Percentiles rank a stretch among this genome's conserved stretches.
phyloP scores from a whole-genome alignment of 2,113 vertebrate species.

The Hyperopisus bebe region DNA sequence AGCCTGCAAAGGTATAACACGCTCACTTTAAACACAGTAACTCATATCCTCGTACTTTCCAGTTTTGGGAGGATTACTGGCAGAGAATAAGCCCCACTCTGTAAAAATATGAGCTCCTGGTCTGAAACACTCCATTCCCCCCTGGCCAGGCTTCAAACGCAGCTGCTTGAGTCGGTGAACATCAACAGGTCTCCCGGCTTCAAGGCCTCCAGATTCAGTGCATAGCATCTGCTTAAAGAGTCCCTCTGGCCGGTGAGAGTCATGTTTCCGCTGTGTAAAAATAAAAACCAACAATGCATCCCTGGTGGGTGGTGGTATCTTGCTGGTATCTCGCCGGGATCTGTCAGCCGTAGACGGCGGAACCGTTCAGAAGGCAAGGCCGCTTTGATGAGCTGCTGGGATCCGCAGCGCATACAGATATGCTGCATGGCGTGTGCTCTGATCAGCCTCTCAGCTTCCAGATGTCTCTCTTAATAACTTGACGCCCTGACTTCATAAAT shows the following conservation, averaged over 20 bases:
- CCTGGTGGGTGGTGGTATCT: neutral
- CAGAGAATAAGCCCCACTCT: neutral
- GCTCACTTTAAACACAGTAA: neutral
- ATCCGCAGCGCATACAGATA: neutral
- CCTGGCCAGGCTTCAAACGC: neutral
- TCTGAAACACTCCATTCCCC: neutral
- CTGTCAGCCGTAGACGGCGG: neutral
- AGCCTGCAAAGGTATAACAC: neutral
- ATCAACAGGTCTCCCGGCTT: neutral
- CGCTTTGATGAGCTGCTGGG: neutral
- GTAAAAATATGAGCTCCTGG: neutral
- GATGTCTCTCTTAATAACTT: slow-evolving; percentile 3
- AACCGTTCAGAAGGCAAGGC: neutral
- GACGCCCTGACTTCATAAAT: neutral
- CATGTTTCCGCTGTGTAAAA: neutral
- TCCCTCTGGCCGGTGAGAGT: neutral
- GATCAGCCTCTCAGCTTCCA: neutral
- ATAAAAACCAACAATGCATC: neutral
- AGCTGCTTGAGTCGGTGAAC: neutral
- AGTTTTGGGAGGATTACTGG: neutral
- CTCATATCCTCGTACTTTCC: neutral
- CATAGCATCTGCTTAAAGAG: neutral
- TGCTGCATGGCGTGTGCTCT: neutral
- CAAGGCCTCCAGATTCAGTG: neutral
- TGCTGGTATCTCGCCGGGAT: neutral